Base-by-base conservation (phyloP, 2,797 vertebrate genomes). In the Kryptolebias ocellatus region DNA sequence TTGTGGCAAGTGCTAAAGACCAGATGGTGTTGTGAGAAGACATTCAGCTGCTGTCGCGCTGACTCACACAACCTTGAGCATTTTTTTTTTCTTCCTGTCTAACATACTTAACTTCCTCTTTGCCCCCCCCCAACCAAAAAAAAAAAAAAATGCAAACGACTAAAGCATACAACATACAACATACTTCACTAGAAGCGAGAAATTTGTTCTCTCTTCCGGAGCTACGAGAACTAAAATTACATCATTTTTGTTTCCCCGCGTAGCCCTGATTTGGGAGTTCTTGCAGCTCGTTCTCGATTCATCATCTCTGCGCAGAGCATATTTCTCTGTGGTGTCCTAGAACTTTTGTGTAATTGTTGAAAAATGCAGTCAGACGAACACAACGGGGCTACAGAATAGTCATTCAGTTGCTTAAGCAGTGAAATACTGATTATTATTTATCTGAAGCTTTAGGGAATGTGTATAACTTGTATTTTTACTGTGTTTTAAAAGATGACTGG, bases 21-120 rank as follows among this genome's bases (percentile, higher is more conserved):
- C 85, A 87, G 85, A 87, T 86, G 60, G 53, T 53, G 61, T 74
- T 78, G 74, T 79, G 83, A 87, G 88, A 91, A 81, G 87, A 89
- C 81, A 73, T 83, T 88, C 83, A 77, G 77, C 44, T 68, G 74
- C 78, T 80, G 69, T 69, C 68, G 69, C 74, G 71, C 67, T 67
- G 79, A 82, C 78, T 78, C 80, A 69, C 62, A 75, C 74, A 78
- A 72, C 72, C 69, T 64, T 67, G 42, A 79, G 81, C 71, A n/a
- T 65, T 71, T 54, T 53, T 53, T 16, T 39, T 37, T 59, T 52
- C 37, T n/a, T 17, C 58, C 34, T 18, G 20, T 70, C 54, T 76
- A 70, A 67, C 39, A 66, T 50, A 67, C 78, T 71, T 57, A 72
- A 71, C 70, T 53, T 49, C 20, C 59, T 72, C 55, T 64, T 57